These are phyloP conservation scores for Lithobates pipiens DNA, from an alignment of 2,797 vertebrate species.

Conservation along the genomic window DNA sequence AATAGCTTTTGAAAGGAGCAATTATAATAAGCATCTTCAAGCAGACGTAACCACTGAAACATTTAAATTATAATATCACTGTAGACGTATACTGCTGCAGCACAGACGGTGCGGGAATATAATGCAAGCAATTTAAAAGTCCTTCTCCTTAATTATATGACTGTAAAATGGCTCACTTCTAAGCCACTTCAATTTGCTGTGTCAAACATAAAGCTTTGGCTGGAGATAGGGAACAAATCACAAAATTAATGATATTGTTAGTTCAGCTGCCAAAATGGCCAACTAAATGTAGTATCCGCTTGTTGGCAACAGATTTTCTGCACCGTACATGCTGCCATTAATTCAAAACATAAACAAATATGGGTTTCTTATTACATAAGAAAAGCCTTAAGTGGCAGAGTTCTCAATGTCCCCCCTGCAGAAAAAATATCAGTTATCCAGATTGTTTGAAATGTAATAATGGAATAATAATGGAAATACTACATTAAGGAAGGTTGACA, in stretches of 20 bases:
- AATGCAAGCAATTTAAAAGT: constrained; percentile 50
- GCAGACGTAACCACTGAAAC: constrained; percentile 46
- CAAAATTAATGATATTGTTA: constrained; percentile 78
- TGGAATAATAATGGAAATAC: too few relatives aligned
- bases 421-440: neutral
- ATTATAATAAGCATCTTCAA: constrained; percentile 31
- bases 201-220: constrained; percentile 69
- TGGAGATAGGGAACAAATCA: constrained; percentile 74
- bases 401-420: neutral
- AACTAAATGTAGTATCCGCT: constrained; percentile 70
- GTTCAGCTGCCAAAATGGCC: constrained; percentile 54
- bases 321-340: constrained; percentile 33
- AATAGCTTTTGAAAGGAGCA: constrained; percentile 42
- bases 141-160: constrained; percentile 57
- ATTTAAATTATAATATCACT: constrained; percentile 51
- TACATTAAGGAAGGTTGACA: neutral
- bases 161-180: constrained; percentile 53
- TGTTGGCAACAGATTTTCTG: constrained; percentile 74
- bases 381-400: neutral
- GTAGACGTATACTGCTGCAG: constrained; percentile 34
- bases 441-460: neutral
- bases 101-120: constrained; percentile 33
- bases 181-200: constrained; percentile 77
- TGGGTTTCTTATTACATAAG: constrained; percentile 22
- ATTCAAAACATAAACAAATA: constrained; percentile 38